A percentile compares a stretch with the other conserved stretches of the same genome.
Conservation (phyloP, 2,113 vertebrate genomes). For the Malurus melanocephalus region DNA sequence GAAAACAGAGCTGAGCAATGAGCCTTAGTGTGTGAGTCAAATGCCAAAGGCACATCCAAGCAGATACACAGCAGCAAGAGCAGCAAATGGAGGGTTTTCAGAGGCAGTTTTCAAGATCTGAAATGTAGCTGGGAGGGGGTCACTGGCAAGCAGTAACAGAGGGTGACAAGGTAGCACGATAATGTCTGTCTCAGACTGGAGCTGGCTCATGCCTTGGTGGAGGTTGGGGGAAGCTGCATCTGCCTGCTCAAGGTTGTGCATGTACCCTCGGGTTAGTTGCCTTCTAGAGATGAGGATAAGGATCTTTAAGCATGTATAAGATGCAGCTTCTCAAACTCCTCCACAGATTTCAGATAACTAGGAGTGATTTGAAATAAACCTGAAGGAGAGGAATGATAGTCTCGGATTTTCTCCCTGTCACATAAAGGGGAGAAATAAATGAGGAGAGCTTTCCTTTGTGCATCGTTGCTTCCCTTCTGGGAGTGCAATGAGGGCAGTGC, state of each 20-base stretch:
- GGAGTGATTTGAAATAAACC: neutral
- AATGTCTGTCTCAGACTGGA: neutral
- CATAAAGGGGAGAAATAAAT: neutral
- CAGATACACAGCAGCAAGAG: neutral
- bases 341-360: neutral
- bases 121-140: neutral
- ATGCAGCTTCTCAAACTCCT: neutral
- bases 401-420: neutral
- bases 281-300: neutral
- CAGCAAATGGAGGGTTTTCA: neutral
- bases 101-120: neutral
- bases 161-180: neutral
- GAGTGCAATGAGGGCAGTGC: neutral
- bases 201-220: neutral
- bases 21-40: neutral
- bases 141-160: neutral
- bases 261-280: neutral
- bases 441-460: neutral
- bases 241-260: neutral
- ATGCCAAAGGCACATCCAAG: neutral
- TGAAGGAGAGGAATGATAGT: neutral
- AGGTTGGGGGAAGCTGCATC: neutral
- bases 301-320: neutral
- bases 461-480: conserved; percentile 17
- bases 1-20: conserved; percentile 16